Evolutionary conservation across 2,113 vertebrate genomes (phyloP).

Genomic region (Caloenas nicobarica): DNA sequence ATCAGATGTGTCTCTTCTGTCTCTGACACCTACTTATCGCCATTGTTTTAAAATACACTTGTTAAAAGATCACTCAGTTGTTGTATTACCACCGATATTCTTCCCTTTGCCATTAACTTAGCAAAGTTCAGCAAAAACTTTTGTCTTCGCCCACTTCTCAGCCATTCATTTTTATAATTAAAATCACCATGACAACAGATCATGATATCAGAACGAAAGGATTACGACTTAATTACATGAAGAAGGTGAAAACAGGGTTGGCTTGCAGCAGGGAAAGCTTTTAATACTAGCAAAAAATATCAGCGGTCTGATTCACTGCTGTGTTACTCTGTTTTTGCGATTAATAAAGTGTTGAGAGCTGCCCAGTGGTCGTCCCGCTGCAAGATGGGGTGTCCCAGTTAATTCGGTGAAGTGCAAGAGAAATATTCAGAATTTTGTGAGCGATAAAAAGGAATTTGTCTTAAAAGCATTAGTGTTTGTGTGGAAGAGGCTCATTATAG

Average conservation of each 20-base stretch:
- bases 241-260: background rate
- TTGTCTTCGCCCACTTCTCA: background rate
- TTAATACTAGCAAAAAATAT: background rate
- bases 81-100: background rate
- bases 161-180: conserved; percentile 26
- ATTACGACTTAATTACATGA: conserved; percentile 28
- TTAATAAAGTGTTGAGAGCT: background rate
- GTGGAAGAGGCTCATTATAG: background rate
- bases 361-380: background rate
- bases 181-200: conserved; percentile 48
- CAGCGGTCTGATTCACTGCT: background rate
- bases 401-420: background rate
- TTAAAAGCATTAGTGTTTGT: background rate
- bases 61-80: background rate
- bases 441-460: background rate
- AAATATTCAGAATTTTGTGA: background rate
- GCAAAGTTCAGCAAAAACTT: conserved; percentile 25
- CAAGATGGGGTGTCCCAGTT: rapidly evolving
- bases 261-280: background rate
- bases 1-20: background rate
- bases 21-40: background rate
- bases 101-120: background rate
- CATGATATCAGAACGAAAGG: conserved; percentile 20
- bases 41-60: background rate
- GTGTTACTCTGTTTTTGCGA: background rate